Evolutionary conservation across 2,888 invertebrate genomes (phyloP).

Genomic region (Fragum sueziense): DNA sequence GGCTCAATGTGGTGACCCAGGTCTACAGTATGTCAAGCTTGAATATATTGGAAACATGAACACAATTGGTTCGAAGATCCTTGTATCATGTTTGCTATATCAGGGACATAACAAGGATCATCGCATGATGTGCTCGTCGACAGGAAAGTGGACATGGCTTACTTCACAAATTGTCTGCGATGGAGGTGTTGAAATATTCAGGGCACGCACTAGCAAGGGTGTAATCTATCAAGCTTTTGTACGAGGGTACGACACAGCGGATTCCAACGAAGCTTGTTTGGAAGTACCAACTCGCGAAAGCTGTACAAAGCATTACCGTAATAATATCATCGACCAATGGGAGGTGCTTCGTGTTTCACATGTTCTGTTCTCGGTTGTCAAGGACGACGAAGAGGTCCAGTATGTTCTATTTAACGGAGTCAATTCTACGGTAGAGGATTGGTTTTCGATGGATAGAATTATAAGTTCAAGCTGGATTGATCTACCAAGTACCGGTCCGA

Average conservation of each 20-base stretch:
- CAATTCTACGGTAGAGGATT: background rate
- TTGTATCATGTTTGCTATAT: too few relatives aligned
- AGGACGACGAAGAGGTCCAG: background rate
- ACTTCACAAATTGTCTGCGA: background rate
- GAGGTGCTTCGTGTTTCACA: background rate
- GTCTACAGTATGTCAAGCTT: background rate
- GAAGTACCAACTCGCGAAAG: background rate
- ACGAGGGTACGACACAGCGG: background rate
- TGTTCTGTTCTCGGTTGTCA: background rate
- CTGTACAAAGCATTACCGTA: background rate
- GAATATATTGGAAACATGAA: background rate
- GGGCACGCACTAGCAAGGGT: background rate
- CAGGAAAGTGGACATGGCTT: background rate
- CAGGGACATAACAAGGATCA: too few relatives aligned
- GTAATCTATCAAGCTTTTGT: background rate
- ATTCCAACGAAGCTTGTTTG: background rate
- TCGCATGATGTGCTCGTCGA: background rate
- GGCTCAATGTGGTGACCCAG: background rate
- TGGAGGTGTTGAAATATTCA: background rate
- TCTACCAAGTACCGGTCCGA: background rate
- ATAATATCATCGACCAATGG: background rate
- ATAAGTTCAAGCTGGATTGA: constrained; percentile 1
- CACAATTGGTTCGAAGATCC: background rate
- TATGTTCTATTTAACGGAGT: background rate
- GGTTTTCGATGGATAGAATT: constrained; percentile 5